Base-by-base conservation (phyloP, 2,888 invertebrate species). In the Sminthurinus aureus region DNA sequence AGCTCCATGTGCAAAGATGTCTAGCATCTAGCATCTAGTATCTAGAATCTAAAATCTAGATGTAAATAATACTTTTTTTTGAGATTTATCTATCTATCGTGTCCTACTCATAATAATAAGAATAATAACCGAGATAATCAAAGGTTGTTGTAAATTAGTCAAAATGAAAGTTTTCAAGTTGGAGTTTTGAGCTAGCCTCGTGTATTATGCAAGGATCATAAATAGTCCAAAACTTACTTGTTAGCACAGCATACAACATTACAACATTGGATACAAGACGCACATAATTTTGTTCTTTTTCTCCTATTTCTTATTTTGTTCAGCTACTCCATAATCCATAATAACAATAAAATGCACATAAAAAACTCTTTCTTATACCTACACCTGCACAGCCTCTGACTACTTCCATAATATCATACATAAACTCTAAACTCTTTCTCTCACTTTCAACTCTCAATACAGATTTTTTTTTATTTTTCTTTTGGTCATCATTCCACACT, bases 161-260 rank as follows among this genome's bases (percentile, higher is more conserved):
- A 71, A 71, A 24, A 24, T 38, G 38, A 38, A 38, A 38, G 38
- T 38, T 38, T 38, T 38, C 38, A 38, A n/a, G n/a, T n/a, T n/a
- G n/a, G n/a, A n/a, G n/a, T 22, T 69, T 71, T 71, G 71, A 52
- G 20, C 71, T 71, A 79, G 58, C 71, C 80, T 73, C 74, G n/a
- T 58, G 26, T 73, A 81, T 81, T 73, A 81, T 74, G 80, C 73
- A 58, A 73, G 73, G 73, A 73, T 81, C 80, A 26, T 81, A 81
- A 81, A 81, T 81, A 81, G 79, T 79, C 71, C 26, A 38, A 79
- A 51, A 20, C 38, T 38, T 38, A 51, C 66, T 50, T 79, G 79
- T 69, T 69, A 69, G 67, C 79, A 67, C 51, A 58, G 38, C 38
- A 38, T 38, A 38, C 38, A 38, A 38, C 6, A 1, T 38, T 38